These are phyloP conservation scores for Stenchaetothrips biformis DNA, from an alignment of 2,888 invertebrate genomes.

Conservation along the genomic window DNA sequence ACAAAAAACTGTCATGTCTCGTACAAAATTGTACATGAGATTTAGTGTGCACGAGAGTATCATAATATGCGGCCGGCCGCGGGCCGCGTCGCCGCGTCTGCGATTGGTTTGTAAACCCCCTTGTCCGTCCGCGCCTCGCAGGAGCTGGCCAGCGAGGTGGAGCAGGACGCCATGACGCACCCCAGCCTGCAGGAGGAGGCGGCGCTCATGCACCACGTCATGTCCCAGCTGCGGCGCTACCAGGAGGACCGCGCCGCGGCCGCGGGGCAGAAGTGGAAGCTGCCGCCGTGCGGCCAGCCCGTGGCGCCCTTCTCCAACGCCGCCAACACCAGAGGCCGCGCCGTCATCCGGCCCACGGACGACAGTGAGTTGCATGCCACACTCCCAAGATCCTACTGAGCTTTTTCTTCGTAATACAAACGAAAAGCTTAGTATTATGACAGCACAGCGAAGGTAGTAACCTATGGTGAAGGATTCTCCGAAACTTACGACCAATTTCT, in stretches of 20 bases:
- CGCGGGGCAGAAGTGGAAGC: constrained; percentile 63
- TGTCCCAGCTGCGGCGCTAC: constrained; percentile 58
- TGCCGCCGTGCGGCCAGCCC: constrained; percentile 64
- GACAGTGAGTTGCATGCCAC: constrained; percentile 55
- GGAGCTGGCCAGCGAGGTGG: constrained; percentile 65
- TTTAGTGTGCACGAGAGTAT: too few relatives aligned
- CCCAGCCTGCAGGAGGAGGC: constrained; percentile 62
- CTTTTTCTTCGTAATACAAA: too few relatives aligned
- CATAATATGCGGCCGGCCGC: too few relatives aligned
- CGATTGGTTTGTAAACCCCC: not conserved
- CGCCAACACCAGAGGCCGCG: constrained; percentile 47
- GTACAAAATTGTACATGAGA: too few relatives aligned
- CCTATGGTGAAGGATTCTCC: too few relatives aligned
- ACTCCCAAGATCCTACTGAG: not conserved
- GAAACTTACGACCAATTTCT: too few relatives aligned
- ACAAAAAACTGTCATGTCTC: too few relatives aligned
- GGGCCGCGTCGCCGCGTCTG: not conserved
- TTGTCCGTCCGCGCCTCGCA: constrained; percentile 41
- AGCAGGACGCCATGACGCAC: constrained; percentile 57
- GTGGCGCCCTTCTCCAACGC: constrained; percentile 61
- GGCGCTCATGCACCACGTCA: constrained; percentile 62
- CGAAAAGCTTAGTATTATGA: too few relatives aligned
- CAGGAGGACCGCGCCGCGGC: constrained; percentile 56
- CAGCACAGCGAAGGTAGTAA: too few relatives aligned
- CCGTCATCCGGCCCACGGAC: constrained; percentile 60